Percentiles rank a stretch among this genome's conserved stretches.
These are phyloP conservation scores for Malaclemys terrapin DNA, from an alignment of 2,113 vertebrate species.

Conservation along the genomic window DNA sequence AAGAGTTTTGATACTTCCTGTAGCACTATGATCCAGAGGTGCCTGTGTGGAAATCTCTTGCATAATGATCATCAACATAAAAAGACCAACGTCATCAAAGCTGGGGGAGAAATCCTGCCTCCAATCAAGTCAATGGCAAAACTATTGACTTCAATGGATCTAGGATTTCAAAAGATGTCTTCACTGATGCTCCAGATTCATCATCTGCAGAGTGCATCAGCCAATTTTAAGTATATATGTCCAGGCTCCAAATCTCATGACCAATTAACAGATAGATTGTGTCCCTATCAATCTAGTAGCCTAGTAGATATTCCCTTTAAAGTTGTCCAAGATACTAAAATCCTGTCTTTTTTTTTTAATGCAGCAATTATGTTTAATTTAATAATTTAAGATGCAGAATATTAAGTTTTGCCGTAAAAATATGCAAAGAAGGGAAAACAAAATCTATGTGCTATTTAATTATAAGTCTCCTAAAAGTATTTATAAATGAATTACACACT, in stretches of 20 bases:
- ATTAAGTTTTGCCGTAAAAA: not conserved
- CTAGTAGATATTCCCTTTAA: not conserved
- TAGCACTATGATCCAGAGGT: not conserved
- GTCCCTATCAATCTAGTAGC: not conserved
- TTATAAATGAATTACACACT: not conserved
- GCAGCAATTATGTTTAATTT: fast-evolving
- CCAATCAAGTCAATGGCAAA: not conserved
- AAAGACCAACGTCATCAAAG: not conserved
- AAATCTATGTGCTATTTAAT: not conserved
- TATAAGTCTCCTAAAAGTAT: not conserved
- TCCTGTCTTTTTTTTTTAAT: not conserved
- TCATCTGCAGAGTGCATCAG: not conserved
- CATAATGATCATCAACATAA: fast-evolving
- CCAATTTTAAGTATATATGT: not conserved
- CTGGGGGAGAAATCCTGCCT: not conserved
- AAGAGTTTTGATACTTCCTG: not conserved
- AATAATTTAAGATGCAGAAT: not conserved
- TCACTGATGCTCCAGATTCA: not conserved
- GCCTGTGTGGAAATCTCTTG: not conserved
- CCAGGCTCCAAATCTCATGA: not conserved
- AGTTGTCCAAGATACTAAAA: not conserved
- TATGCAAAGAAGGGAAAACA: not conserved
- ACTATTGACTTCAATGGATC: not conserved
- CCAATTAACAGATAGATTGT: not conserved
- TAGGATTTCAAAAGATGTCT: not conserved